Evolutionary conservation across 2,113 vertebrate genomes (phyloP), one percentile per base, ranked within the genome.

Genomic region (Machaerirhynchus nigripectus): DNA sequence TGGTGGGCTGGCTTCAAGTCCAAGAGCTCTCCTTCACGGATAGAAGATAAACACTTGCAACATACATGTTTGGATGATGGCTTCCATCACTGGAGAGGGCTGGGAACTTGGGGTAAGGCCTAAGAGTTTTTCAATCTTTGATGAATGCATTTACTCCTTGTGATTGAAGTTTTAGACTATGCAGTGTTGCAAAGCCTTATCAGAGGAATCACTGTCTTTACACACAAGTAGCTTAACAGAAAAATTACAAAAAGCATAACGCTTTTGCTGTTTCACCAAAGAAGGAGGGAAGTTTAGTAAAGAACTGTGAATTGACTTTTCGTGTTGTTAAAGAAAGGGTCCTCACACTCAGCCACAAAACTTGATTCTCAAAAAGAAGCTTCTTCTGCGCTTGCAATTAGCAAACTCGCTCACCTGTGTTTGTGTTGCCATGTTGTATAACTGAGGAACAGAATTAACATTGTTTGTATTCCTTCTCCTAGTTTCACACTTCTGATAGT

Each of bases 1-100:
- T 19, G 37, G 2, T 10, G 40, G 40, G 42, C 35, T 35, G 44
- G 4, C 11, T 57, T 46, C n/a, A 15, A 33, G 15, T 11, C 19
- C 18, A 2, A 10, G 37, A 22, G 35, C 18, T 55, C 24, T 35
- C 30, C 21, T 40, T 19, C 15, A 4, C 33, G 39, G 27, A 3
- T 5, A 10, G 46, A n/a, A 17, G 17, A 3, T 1, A 15, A 61
- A 15, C 4, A 0, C 19, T 26, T 17, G 30, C 7, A 9, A 19
- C 10, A 1, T 3, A 0, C 1, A 0, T 33, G 47, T 27, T 33
- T 4, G 16, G 44, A 16, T 1, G 15, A 11, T 5, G 57, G 21
- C 15, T 67, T 19, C 8, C 4, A 0, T 10, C 33, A 2, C 52
- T 33, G 74, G 74, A 55, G 35, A 47, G 70, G n/a, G 31, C 60